Evolutionary conservation across 2,888 invertebrate species (phyloP).

Genomic region (Drosophila lacicola): DNA sequence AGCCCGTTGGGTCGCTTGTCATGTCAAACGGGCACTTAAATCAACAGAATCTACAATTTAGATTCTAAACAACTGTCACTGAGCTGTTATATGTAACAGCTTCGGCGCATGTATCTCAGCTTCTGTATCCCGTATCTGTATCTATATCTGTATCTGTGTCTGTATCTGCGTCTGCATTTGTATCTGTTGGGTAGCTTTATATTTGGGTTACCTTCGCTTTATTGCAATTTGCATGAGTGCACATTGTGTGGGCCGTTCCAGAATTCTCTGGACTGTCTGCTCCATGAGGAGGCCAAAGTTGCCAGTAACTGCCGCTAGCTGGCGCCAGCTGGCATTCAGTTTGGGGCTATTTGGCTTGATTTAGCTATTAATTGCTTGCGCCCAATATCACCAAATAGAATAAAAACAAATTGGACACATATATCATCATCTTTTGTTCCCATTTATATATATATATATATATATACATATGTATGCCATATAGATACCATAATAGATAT

Average conservation of each 20-base stretch:
- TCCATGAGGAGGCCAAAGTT: not conserved
- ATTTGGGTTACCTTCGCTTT: slow-evolving; percentile 55
- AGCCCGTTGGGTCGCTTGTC: slow-evolving; percentile 38
- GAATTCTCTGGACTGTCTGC: not conserved
- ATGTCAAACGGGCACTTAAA: slow-evolving; percentile 53
- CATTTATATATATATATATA: not conserved
- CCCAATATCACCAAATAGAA: slow-evolving; percentile 7
- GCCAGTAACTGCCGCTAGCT: slow-evolving; percentile 16
- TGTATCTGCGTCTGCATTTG: slow-evolving; percentile 1
- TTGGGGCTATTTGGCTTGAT: slow-evolving; percentile 5
- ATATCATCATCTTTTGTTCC: slow-evolving; percentile 6
- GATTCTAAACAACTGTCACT: slow-evolving; percentile 19
- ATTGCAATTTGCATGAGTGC: slow-evolving; percentile 33
- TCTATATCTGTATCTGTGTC: slow-evolving; percentile 1
- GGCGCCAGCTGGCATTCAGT: slow-evolving; percentile 19
- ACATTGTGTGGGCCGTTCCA: slow-evolving; percentile 16
- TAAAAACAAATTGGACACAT: slow-evolving; percentile 1
- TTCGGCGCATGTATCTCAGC: slow-evolving; percentile 3
- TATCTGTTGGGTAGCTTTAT: slow-evolving; percentile 2
- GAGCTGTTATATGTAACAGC: slow-evolving; percentile 4
- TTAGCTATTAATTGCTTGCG: slow-evolving; percentile 18
- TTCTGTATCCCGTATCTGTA: slow-evolving; percentile 11
- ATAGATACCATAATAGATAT: slow-evolving; percentile 12
- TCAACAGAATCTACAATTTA: slow-evolving; percentile 31
- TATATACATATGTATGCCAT: not conserved